phyloP scores from a whole-genome alignment of 2,888 invertebrate genomes.

The Tipula confusa region DNA sequence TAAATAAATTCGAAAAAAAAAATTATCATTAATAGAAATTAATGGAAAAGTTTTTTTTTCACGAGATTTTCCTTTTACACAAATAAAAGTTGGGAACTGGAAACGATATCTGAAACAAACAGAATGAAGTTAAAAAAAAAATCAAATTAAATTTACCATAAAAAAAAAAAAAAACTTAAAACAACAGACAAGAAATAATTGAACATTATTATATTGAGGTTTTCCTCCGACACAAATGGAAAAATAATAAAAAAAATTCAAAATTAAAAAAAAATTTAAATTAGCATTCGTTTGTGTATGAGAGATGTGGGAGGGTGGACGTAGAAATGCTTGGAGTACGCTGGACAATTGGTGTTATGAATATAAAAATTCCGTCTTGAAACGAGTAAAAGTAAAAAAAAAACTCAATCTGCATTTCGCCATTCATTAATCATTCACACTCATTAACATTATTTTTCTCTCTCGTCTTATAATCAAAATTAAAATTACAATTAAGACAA shows the following conservation, averaged over 20 bases:
- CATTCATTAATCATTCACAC: conserved; percentile 20
- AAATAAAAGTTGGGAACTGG: background rate
- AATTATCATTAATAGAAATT: background rate
- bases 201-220: conserved; percentile 3
- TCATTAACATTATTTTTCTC: conserved; percentile 26
- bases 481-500: conserved; percentile 25
- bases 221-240: background rate
- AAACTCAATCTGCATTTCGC: background rate
- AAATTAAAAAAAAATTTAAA: background rate
- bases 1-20: too few species aligned
- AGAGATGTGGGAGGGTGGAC: background rate
- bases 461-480: background rate
- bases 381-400: background rate
- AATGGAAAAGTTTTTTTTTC: background rate
- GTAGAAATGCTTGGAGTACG: background rate
- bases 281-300: background rate
- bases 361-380: background rate
- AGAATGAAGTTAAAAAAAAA: too few species aligned
- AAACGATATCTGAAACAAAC: background rate
- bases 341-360: background rate
- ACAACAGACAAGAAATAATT: background rate
- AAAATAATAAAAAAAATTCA: background rate
- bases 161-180: background rate
- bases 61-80: background rate
- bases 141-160: background rate